These are phyloP conservation scores for Neelides folsomi DNA, from an alignment of 2,888 invertebrate species.

Conservation along the genomic window DNA sequence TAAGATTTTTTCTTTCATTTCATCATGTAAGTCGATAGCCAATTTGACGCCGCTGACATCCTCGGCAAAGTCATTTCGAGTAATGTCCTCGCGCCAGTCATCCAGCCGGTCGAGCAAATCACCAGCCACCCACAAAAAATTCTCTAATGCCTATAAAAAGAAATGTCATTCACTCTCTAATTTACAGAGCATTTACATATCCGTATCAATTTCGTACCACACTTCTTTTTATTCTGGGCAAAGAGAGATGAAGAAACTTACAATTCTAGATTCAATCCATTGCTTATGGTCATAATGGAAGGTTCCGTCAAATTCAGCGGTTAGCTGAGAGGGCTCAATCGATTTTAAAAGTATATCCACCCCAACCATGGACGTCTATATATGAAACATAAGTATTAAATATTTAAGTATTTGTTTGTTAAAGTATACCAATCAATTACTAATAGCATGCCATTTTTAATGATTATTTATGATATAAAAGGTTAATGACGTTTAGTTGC, in stretches of 20 bases:
- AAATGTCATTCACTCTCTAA: not conserved
- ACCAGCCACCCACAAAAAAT: constrained; percentile 89
- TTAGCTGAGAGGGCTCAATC: constrained; percentile 83
- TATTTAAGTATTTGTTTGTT: too few relatives aligned
- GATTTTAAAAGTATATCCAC: constrained; percentile 85
- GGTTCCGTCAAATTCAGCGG: constrained; percentile 83
- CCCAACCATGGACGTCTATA: constrained; percentile 89
- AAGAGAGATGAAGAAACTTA: constrained; percentile 32
- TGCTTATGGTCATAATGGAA: constrained; percentile 89
- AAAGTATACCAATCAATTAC: too few relatives aligned
- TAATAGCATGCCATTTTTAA: too few relatives aligned
- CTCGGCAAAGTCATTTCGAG: constrained; percentile 84
- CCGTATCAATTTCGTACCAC: not conserved
- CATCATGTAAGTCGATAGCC: constrained; percentile 82
- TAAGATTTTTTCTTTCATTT: constrained; percentile 83
- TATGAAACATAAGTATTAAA: too few relatives aligned
- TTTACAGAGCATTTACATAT: not conserved
- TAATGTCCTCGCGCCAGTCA: constrained; percentile 82
- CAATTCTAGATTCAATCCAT: constrained; percentile 88
- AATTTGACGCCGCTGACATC: constrained; percentile 84
- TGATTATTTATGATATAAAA: too few relatives aligned
- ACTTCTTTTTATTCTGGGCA: not conserved
- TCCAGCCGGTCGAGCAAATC: constrained; percentile 85
- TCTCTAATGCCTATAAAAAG: constrained; percentile 61
- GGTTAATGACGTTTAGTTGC: too few relatives aligned